Conservation (phyloP, 2,113 vertebrate species). For the Rhodinocichla rosea region DNA sequence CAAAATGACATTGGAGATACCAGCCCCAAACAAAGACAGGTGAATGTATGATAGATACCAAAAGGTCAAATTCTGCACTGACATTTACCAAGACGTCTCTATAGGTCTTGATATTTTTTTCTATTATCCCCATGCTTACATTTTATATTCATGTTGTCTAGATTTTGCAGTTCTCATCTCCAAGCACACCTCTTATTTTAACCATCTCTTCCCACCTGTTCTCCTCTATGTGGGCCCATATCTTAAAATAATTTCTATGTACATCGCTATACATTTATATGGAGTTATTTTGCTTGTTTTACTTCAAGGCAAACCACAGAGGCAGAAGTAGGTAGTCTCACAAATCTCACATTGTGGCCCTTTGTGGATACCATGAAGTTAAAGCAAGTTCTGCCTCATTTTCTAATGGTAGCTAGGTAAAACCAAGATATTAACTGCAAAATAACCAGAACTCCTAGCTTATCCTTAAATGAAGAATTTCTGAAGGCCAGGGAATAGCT, state of each 20-base stretch:
- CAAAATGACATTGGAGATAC: constrained; percentile 22
- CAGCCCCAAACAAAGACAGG: constrained; percentile 18
- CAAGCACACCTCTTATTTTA: not conserved
- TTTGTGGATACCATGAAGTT: not conserved
- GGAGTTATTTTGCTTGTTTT: not conserved
- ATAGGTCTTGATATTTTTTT: constrained; percentile 48
- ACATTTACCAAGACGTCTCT: constrained; percentile 56
- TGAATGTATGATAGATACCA: constrained; percentile 38
- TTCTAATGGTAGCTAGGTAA: not conserved
- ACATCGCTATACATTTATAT: not conserved
- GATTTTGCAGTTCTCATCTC: not conserved
- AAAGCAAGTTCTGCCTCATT: not conserved
- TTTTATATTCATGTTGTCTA: constrained; percentile 43
- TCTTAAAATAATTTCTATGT: not conserved
- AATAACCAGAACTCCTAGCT: not conserved
- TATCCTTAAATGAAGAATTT: not conserved
- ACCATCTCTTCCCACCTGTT: not conserved
- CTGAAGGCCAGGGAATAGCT: not conserved
- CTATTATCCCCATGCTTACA: constrained; percentile 28
- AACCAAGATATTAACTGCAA: not conserved
- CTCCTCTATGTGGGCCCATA: not conserved
- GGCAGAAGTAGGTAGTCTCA: not conserved
- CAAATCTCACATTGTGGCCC: not conserved
- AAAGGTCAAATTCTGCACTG: constrained; percentile 58
- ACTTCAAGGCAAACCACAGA: not conserved